phyloP scores from a whole-genome alignment of 2,797 vertebrate species.

The Coilia nasus region DNA sequence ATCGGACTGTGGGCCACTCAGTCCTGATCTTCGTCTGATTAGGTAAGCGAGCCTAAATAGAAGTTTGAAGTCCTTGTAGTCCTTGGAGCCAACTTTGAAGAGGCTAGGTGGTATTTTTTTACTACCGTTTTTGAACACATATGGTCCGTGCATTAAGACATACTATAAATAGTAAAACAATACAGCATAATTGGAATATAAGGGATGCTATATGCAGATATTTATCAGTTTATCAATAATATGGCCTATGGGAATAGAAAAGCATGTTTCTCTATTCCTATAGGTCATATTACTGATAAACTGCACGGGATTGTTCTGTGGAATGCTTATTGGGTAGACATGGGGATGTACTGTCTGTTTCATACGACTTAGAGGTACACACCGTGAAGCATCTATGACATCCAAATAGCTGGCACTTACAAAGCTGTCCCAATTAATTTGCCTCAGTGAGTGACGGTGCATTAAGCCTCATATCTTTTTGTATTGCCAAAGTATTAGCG shows the following conservation, averaged over 20 bases:
- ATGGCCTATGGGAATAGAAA: too few relatives aligned
- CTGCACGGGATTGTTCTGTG: not conserved
- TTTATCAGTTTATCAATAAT: too few relatives aligned
- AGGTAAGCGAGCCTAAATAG: not conserved
- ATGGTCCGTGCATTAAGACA: not conserved
- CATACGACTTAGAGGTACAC: not conserved
- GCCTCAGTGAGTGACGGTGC: not conserved
- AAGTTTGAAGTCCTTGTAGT: not conserved
- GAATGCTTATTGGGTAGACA: not conserved
- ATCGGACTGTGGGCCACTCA: not conserved
- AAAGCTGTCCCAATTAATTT: not conserved
- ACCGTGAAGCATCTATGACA: not conserved
- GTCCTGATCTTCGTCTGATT: not conserved
- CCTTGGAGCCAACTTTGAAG: not conserved
- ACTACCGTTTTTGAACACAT: not conserved
- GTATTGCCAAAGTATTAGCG: constrained; percentile 5
- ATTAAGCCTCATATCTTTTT: not conserved
- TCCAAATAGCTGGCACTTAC: not conserved
- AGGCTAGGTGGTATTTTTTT: not conserved
- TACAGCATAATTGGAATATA: not conserved
- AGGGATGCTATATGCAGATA: too few relatives aligned
- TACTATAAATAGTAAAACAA: not conserved
- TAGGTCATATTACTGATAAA: not conserved
- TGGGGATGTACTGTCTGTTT: not conserved
- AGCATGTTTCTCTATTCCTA: not conserved